These are phyloP conservation scores for Tinea pellionella DNA, from an alignment of 2,888 invertebrate genomes.

Conservation along the genomic window DNA sequence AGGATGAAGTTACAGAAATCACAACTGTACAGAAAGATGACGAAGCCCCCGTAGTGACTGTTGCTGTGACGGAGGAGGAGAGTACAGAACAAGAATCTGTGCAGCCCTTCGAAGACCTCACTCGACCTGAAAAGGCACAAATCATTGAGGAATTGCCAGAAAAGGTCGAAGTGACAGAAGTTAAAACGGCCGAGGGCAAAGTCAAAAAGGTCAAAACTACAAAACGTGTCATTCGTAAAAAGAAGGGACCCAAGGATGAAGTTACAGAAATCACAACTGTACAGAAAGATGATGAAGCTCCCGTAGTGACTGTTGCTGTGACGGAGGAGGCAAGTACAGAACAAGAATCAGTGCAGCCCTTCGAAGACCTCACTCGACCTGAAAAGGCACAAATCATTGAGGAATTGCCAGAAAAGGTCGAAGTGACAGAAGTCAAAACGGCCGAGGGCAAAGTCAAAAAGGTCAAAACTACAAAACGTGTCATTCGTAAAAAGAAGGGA, in stretches of 20 bases:
- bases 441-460: slow-evolving; percentile 21
- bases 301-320: slow-evolving; percentile 33
- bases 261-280: slow-evolving; percentile 36
- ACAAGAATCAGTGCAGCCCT: slow-evolving; percentile 18
- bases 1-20: slow-evolving; percentile 22
- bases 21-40: slow-evolving; percentile 36
- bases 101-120: slow-evolving; percentile 20
- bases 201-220: slow-evolving; percentile 38
- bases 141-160: slow-evolving; percentile 31
- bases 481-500: slow-evolving; percentile 30
- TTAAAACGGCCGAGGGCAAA: slow-evolving; percentile 37
- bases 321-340: slow-evolving; percentile 13
- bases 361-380: neutral
- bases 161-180: slow-evolving; percentile 42
- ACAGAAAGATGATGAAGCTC: slow-evolving; percentile 29
- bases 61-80: slow-evolving; percentile 20
- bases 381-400: slow-evolving; percentile 19
- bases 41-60: slow-evolving; percentile 30
- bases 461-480: slow-evolving; percentile 27
- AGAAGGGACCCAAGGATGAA: slow-evolving; percentile 46
- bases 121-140: slow-evolving; percentile 13
- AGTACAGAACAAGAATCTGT: slow-evolving; percentile 1
- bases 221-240: slow-evolving; percentile 53
- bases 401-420: slow-evolving; percentile 38
- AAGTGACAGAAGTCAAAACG: slow-evolving; percentile 28